Conservation (phyloP, 2,113 vertebrate species). For the Rhinichthys klamathensis region DNA sequence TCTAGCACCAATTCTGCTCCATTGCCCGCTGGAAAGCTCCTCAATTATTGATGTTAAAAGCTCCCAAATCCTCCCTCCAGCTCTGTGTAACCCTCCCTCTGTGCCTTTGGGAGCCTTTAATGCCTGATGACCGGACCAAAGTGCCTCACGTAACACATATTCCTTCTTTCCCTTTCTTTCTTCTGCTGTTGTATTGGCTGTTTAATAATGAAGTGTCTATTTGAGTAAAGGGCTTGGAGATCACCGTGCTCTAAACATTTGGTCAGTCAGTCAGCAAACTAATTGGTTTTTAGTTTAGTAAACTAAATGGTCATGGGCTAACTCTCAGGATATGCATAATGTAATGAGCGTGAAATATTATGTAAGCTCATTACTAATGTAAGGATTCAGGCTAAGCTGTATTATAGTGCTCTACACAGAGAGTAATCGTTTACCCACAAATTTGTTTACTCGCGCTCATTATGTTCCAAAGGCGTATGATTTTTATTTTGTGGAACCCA, state of each 20-base stretch:
- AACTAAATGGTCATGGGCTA: neutral
- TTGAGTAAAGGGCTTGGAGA: neutral
- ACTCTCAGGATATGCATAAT: neutral
- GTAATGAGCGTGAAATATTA: neutral
- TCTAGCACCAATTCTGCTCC: neutral
- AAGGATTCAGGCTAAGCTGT: neutral
- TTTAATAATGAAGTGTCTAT: slow-evolving; percentile 54
- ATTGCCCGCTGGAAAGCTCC: neutral
- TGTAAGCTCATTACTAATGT: neutral
- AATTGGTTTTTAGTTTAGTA: no score
- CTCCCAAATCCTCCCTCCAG: neutral
- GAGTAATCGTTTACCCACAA: neutral
- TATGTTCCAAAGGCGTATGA: neutral
- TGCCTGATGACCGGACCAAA: slow-evolving; percentile 27
- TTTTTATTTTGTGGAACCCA: neutral
- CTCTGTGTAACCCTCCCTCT: neutral
- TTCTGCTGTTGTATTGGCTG: slow-evolving; percentile 7
- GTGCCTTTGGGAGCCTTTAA: slow-evolving; percentile 15
- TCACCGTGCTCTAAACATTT: neutral
- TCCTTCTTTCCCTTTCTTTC: slow-evolving; percentile 12
- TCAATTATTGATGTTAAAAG: slow-evolving; percentile 65
- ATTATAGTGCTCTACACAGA: neutral
- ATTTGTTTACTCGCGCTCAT: neutral
- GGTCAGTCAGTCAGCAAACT: neutral
- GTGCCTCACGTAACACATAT: neutral